Base-by-base conservation (phyloP, 2,888 invertebrate species). In the Drosophila nr. medialis region DNA sequence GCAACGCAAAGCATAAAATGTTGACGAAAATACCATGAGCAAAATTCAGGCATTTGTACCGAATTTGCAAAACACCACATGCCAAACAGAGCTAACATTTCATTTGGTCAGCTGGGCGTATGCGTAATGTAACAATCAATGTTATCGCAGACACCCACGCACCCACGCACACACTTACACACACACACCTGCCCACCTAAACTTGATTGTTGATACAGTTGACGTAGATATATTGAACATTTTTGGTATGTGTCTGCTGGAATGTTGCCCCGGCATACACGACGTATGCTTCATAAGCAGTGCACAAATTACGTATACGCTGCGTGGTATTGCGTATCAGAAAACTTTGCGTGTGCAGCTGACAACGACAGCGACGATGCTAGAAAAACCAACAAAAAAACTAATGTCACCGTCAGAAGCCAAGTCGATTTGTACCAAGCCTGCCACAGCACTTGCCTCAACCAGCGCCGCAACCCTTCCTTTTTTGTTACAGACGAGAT, bases 261-360 rank as follows among this genome's bases (percentile, higher is more conserved):
- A 48, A 27, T 13, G 36, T 24, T 18, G n/a, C 49, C 21, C 8
- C 8, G 72, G 80, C 76, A 72, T 64, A 88, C 83, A 83, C 72
- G 80, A 68, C 88, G 83, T 75, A 87, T 83, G 71, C 82, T 71
- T 84, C 53, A 83, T 85, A 76, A 64, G 53, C 70, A 60, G 48
- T 67, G 81, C 72, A 74, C 69, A 72, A 64, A 69, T 89, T 77
- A 72, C 66, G 68, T 55, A 80, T 80, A 80, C 83, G 83, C 70
- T 40, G 49, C 36, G 45, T 48, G 51, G 15, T 36, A 29, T 29
- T 24, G 34, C 34, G 53, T 24, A 32, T 32, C 32, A 54, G 54
- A 40, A 27, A 42, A 21, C 55, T 8, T 27, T 49, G 32, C 40
- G 68, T 53, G 42, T 79, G 75, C 80, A 64, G 48, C 59, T 80